phyloP scores from a whole-genome alignment of 2,797 vertebrate genomes.

The Gila robusta region DNA sequence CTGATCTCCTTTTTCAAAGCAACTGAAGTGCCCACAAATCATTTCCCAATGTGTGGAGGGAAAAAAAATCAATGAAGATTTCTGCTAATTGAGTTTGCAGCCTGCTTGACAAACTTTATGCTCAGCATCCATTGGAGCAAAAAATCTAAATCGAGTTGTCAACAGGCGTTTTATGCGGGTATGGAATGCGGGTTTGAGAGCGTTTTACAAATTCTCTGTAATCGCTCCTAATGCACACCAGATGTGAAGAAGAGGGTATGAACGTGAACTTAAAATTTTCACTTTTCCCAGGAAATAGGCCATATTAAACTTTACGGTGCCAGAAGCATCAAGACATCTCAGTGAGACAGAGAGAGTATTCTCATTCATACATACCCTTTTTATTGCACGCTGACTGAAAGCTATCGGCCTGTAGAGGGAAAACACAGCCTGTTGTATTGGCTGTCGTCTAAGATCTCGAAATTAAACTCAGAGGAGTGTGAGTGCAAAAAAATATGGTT shows the following conservation, averaged over 20 bases:
- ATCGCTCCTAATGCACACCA: slow-evolving; percentile 49
- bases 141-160: slow-evolving; percentile 62
- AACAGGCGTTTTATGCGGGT: slow-evolving; percentile 55
- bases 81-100: slow-evolving; percentile 67
- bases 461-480: slow-evolving; percentile 65
- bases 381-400: slow-evolving; percentile 64
- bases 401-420: slow-evolving; percentile 64
- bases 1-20: slow-evolving; percentile 71
- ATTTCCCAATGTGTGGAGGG: slow-evolving; percentile 67
- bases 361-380: slow-evolving; percentile 56
- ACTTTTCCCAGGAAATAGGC: slow-evolving; percentile 22
- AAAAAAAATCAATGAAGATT: slow-evolving; percentile 67
- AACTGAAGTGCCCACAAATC: slow-evolving; percentile 70
- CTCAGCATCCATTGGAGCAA: slow-evolving; percentile 59
- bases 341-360: slow-evolving; percentile 18
- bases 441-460: slow-evolving; percentile 64
- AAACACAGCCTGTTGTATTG: slow-evolving; percentile 64
- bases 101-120: slow-evolving; percentile 64
- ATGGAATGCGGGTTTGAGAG: slow-evolving; percentile 54
- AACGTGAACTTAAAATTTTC: not conserved
- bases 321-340: slow-evolving; percentile 2
- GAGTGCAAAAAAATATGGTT: slow-evolving; percentile 55
- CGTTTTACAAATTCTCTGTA: slow-evolving; percentile 48
- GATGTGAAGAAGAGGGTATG: slow-evolving; percentile 8
- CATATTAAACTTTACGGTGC: slow-evolving; percentile 29